These are phyloP conservation scores for Perca schrenkii DNA, from an alignment of 2,113 vertebrate genomes.

Conservation along the genomic window DNA sequence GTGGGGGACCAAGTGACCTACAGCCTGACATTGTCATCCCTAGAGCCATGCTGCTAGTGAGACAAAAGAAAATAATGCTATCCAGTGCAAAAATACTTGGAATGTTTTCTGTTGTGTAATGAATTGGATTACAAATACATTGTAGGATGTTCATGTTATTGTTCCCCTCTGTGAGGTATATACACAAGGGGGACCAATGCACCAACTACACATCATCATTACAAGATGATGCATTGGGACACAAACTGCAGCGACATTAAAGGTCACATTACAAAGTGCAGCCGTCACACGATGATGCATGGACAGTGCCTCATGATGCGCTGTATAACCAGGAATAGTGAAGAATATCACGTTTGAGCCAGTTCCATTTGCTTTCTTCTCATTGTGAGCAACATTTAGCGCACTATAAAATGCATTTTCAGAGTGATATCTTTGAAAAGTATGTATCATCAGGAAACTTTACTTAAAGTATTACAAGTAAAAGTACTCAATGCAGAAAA, in stretches of 20 bases:
- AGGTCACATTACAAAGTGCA: conserved; percentile 39
- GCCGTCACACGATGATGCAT: conserved; percentile 34
- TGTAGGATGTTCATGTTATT: background rate
- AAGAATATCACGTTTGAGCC: background rate
- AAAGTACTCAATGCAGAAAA: too few relatives aligned
- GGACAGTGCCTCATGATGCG: background rate
- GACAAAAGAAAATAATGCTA: background rate
- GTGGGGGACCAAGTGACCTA: background rate
- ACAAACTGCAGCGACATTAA: conserved; percentile 21
- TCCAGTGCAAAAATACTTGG: background rate
- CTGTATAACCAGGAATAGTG: background rate
- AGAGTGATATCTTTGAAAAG: background rate
- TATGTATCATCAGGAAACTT: too few relatives aligned
- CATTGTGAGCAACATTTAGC: background rate
- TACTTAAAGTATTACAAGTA: too few relatives aligned
- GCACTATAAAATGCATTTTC: background rate
- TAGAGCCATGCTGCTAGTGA: background rate
- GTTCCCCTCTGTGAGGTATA: background rate
- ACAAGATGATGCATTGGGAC: conserved; percentile 37
- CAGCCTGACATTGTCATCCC: background rate
- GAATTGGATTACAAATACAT: background rate
- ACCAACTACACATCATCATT: conserved; percentile 19
- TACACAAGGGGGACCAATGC: background rate
- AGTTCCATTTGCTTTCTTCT: background rate
- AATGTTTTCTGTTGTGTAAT: background rate